A percentile compares a stretch with the other conserved stretches of the same genome.
phyloP scores from a whole-genome alignment of 2,113 vertebrate genomes.

The Mobula birostris region DNA sequence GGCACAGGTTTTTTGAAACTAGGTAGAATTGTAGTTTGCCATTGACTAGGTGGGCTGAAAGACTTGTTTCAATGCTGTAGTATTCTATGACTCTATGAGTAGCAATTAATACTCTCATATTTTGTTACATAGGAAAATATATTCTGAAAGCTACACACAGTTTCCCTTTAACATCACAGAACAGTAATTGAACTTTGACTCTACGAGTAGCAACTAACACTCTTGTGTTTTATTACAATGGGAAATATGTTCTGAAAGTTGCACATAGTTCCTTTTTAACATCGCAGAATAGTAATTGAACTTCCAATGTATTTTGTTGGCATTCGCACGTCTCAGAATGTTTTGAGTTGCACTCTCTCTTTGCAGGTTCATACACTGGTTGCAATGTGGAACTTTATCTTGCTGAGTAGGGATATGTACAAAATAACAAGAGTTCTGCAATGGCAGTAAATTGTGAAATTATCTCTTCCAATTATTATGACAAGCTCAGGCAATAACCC shows the following conservation, averaged over 20 bases:
- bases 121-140: too few species aligned
- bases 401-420: background rate
- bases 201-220: too few species aligned
- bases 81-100: too few species aligned
- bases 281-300: background rate
- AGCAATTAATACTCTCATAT: too few species aligned
- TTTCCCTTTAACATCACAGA: too few species aligned
- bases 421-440: background rate
- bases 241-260: background rate
- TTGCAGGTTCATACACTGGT: background rate
- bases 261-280: background rate
- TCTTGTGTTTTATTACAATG: background rate
- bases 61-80: too few species aligned
- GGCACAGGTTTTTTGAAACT: too few species aligned
- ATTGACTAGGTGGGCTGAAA: too few species aligned
- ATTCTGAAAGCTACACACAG: too few species aligned
- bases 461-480: background rate
- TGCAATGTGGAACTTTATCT: background rate
- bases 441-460: too few species aligned
- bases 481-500: background rate
- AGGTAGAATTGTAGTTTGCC: too few species aligned
- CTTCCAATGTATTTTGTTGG: background rate
- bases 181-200: too few species aligned
- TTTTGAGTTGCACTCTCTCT: background rate
- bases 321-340: background rate